Percentiles rank a stretch among this genome's conserved stretches.
These are phyloP conservation scores for Menura novaehollandiae DNA, from an alignment of 2,113 vertebrate species.

Conservation along the genomic window DNA sequence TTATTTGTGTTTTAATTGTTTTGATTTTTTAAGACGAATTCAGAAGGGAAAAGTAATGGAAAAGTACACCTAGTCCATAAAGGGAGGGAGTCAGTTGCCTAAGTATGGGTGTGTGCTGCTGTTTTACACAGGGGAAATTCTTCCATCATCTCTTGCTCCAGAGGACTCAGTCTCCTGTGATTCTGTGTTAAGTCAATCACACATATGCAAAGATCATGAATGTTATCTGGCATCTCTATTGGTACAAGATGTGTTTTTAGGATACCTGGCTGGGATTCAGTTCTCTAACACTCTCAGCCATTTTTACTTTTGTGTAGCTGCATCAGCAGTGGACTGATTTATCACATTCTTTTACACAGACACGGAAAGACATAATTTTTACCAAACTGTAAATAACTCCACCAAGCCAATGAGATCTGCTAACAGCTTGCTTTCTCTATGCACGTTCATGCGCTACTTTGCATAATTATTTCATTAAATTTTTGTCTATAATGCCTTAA, in stretches of 20 bases:
- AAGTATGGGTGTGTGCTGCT: not conserved
- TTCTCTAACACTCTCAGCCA: not conserved
- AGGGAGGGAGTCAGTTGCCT: not conserved
- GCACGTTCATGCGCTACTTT: fast-evolving
- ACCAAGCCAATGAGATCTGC: not conserved
- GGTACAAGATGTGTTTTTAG: not conserved
- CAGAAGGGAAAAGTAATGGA: not conserved
- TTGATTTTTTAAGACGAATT: not conserved
- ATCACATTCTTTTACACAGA: not conserved
- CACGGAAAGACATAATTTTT: not conserved
- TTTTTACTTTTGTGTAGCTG: not conserved
- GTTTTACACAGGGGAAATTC: not conserved
- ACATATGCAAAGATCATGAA: not conserved
- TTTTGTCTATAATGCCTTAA: not conserved
- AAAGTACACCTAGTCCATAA: not conserved
- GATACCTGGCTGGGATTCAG: not conserved
- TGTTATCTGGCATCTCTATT: not conserved
- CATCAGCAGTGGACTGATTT: not conserved
- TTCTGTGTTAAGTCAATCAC: not conserved
- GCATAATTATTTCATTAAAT: not conserved
- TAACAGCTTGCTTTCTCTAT: not conserved
- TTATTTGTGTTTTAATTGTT: not conserved
- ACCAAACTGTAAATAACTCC: not conserved
- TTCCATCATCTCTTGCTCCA: not conserved
- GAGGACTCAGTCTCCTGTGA: not conserved